phyloP scores from a whole-genome alignment of 1,140 invertebrate genomes.

The Berghia stephanieae region DNA sequence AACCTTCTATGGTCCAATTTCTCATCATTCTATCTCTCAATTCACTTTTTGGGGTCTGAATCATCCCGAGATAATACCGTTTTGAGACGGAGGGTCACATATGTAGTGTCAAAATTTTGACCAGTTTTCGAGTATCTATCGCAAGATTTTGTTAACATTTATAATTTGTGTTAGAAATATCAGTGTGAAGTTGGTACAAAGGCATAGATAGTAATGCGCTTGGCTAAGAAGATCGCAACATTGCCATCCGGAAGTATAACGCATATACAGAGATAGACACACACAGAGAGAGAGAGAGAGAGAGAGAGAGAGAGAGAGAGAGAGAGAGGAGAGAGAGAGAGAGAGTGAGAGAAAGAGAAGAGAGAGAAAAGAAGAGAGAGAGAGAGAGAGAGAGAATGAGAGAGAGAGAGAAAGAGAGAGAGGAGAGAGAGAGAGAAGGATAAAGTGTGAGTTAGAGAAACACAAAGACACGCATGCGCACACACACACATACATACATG shows the following conservation, averaged over 20 bases:
- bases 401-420: background rate
- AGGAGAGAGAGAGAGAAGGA: background rate
- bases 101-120: no score
- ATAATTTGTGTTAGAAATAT: background rate
- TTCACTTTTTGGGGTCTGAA: no score
- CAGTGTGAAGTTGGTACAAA: background rate
- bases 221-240: background rate
- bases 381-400: background rate
- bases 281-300: background rate
- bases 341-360: slow-evolving; percentile 10
- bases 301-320: background rate
- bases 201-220: background rate
- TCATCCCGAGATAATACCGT: no score
- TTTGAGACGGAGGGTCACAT: no score
- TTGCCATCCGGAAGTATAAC: background rate
- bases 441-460: background rate
- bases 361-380: background rate
- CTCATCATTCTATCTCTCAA: no score
- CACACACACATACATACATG: no score
- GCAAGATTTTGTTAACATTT: background rate
- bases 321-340: background rate
- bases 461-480: slow-evolving; percentile 1
- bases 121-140: background rate
- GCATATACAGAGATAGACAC: background rate
- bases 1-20: no score